These are phyloP conservation scores for Tyto alba DNA, from an alignment of 2,113 vertebrate genomes.

Conservation along the genomic window DNA sequence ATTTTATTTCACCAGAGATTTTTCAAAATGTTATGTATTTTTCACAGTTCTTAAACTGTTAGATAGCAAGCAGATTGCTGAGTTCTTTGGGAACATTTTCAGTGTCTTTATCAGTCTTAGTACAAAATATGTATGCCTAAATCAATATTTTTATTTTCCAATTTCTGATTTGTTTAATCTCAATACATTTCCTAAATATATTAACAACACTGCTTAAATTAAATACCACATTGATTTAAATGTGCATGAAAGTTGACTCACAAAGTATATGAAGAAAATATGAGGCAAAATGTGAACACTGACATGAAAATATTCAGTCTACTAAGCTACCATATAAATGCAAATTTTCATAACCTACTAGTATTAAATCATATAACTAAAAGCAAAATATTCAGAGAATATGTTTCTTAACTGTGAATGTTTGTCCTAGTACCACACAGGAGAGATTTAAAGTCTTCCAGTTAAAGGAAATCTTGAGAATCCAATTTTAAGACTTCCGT, in stretches of 20 bases:
- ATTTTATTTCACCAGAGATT: background rate
- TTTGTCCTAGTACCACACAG: background rate
- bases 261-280: background rate
- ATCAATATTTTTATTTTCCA: background rate
- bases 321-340: background rate
- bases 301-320: background rate
- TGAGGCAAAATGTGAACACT: background rate
- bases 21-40: background rate
- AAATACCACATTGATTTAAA: background rate
- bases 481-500: background rate
- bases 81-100: background rate
- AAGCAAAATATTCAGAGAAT: background rate
- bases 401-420: background rate
- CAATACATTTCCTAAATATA: background rate
- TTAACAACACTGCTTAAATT: background rate
- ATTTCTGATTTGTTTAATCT: background rate
- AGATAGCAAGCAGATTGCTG: background rate
- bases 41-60: background rate
- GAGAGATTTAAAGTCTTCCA: background rate
- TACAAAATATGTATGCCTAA: background rate
- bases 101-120: background rate
- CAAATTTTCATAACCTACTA: background rate
- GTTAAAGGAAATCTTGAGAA: background rate
- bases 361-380: background rate
- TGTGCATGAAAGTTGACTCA: background rate